Evolutionary conservation across 2,888 invertebrate species (phyloP), one percentile per base, ranked within the genome.

Genomic region (Dastarcus helophoroides): DNA sequence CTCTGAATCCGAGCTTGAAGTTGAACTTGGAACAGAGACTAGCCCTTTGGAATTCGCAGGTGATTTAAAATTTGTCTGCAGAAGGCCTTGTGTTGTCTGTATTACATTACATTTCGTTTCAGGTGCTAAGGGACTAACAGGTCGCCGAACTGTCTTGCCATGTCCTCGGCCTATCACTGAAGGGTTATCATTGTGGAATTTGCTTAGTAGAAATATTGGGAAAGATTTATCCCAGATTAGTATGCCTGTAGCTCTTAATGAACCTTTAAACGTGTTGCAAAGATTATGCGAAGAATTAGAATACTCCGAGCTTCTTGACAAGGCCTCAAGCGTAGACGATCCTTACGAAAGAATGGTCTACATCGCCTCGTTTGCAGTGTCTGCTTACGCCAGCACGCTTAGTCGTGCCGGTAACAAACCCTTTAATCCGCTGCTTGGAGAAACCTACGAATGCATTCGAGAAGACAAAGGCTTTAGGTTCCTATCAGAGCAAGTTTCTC

Each of bases 241-340:
- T 36, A 83, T 85, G 83, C 86, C 85, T 1, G 84, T 86, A 23
- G 82, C 82, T 2, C 68, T 86, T 40, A 86, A 86, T 54, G 85
- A 86, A 58, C 86, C 86, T 0, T 65, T 86, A 1, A 82, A 80
- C 50, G 80, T 81, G 67, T 63, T 85, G 31, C 83, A 82, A 69
- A 64, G 84, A 23, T 65, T 86, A 22, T 83, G 83, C 65, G 85
- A 86, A 53, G 85, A 86, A 55, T 62, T 86, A 31, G 85, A 86
- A 51, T 86, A 86, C 63, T 79, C 77, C 3, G 83, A 83, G 49
- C 66, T 86, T 15, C 61, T 86, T 30, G 85, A 86, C 58, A 70
- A 76, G 39, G 85, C 85, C 3, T 72, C 76, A 1, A 70, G 69
- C 14, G 64, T 74, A 42, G 65, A 67, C 26, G 76, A 73, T 48